These are phyloP conservation scores for Odontothrips loti DNA, from an alignment of 2,888 invertebrate species.

Conservation along the genomic window DNA sequence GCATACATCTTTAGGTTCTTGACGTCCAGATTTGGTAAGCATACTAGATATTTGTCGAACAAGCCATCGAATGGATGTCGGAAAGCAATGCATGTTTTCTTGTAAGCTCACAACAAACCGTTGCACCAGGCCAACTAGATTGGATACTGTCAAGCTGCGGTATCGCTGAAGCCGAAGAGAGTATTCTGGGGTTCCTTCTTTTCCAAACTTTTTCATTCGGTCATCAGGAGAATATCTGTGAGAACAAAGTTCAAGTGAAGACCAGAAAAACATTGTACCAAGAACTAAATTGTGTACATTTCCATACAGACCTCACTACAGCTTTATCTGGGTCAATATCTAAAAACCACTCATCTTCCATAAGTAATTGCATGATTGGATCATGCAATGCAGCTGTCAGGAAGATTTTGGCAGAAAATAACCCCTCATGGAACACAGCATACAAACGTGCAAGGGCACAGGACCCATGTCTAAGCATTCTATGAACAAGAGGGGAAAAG, in stretches of 20 bases:
- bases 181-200: conserved; percentile 68
- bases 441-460: conserved; percentile 85
- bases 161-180: conserved; percentile 69
- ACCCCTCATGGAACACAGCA: conserved; percentile 80
- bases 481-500: conserved; percentile 41
- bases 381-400: conserved; percentile 86
- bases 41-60: conserved; percentile 77
- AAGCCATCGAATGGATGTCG: conserved; percentile 83
- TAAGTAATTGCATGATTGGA: conserved; percentile 84
- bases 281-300: background rate
- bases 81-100: conserved; percentile 85
- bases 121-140: conserved; percentile 71
- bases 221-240: conserved; percentile 56
- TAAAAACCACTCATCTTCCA: conserved; percentile 83
- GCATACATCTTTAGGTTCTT: conserved; percentile 53
- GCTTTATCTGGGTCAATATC: conserved; percentile 89
- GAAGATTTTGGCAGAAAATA: conserved; percentile 88
- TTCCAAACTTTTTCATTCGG: conserved; percentile 70
- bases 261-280: background rate
- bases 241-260: conserved; percentile 32
- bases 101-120: conserved; percentile 77
- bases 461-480: conserved; percentile 76
- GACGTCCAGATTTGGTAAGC: conserved; percentile 57
- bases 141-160: conserved; percentile 71
- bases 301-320: conserved; percentile 56